These are phyloP conservation scores for Carposina sasakii DNA, from an alignment of 1,140 invertebrate genomes.

Conservation along the genomic window DNA sequence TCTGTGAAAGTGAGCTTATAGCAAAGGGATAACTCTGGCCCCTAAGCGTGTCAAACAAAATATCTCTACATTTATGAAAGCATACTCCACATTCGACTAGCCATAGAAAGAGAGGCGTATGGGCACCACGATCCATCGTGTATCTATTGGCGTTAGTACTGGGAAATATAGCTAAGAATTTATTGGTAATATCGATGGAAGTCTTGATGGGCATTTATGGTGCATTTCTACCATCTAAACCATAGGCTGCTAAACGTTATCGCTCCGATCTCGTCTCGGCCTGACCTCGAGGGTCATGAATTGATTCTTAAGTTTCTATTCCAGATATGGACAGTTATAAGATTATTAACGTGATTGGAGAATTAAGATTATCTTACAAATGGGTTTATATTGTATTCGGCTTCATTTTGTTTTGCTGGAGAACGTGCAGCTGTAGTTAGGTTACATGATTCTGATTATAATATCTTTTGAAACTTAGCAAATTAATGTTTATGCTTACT, in stretches of 20 bases:
- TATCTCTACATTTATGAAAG: too few species aligned
- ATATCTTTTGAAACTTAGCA: too few species aligned
- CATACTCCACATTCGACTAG: conserved; percentile 22
- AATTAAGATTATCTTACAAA: too few species aligned
- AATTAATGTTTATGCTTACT: too few species aligned
- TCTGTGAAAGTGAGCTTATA: too few species aligned
- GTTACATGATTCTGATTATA: too few species aligned
- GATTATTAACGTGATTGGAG: too few species aligned
- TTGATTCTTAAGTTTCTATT: conserved; percentile 59
- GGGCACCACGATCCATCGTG: conserved; percentile 30
- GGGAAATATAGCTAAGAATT: conserved; percentile 51
- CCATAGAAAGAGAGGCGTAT: conserved; percentile 28
- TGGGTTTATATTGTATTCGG: too few species aligned
- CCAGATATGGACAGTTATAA: conserved; percentile 23
- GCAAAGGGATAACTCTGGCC: too few species aligned
- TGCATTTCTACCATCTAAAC: conserved; percentile 31
- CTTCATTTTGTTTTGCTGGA: too few species aligned
- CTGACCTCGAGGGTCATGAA: conserved; percentile 50
- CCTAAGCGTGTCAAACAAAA: too few species aligned
- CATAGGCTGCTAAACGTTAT: conserved; percentile 38
- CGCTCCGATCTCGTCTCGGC: conserved; percentile 25
- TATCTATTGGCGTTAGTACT: conserved; percentile 49
- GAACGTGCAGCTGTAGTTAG: too few species aligned
- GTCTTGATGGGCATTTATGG: conserved; percentile 47
- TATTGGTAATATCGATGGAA: conserved; percentile 58